phyloP scores from a whole-genome alignment of 1,140 invertebrate genomes.

The Lordiphosa mommai region DNA sequence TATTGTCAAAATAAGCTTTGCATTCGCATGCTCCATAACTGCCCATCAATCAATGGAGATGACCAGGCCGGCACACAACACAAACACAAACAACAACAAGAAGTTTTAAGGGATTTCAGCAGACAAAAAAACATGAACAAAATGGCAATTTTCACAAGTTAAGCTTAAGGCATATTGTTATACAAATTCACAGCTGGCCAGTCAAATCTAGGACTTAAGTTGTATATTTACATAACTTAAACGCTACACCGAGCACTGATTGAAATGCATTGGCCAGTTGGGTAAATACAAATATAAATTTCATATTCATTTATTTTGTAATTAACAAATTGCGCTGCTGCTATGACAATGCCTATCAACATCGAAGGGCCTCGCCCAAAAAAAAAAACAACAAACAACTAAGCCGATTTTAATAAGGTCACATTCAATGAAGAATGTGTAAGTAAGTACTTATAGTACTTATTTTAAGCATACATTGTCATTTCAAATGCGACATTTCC shows the following conservation, averaged over 20 bases:
- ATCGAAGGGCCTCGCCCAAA: constrained; percentile 14
- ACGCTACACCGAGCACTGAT: too few relatives aligned
- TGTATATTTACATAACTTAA: too few relatives aligned
- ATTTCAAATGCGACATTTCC: too few relatives aligned
- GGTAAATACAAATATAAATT: too few relatives aligned
- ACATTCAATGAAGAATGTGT: constrained; percentile 3
- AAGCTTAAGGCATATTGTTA: constrained; percentile 2
- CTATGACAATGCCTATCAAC: too few relatives aligned
- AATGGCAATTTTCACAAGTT: constrained; percentile 15
- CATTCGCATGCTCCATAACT: constrained; percentile 18
- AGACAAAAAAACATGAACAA: background rate
- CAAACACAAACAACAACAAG: constrained; percentile 19
- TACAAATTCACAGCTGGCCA: background rate
- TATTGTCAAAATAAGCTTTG: constrained; percentile 40
- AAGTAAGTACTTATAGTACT: too few relatives aligned
- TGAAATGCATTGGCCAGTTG: too few relatives aligned
- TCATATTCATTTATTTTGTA: too few relatives aligned
- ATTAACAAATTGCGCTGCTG: too few relatives aligned
- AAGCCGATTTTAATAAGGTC: background rate
- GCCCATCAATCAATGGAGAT: constrained; percentile 32
- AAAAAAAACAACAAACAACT: background rate
- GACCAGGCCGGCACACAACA: background rate
- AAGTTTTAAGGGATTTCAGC: constrained; percentile 14
- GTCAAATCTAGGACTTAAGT: too few relatives aligned
- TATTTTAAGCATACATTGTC: too few relatives aligned